Conservation (phyloP, 2,113 vertebrate genomes). For the Bufo gargarizans region DNA sequence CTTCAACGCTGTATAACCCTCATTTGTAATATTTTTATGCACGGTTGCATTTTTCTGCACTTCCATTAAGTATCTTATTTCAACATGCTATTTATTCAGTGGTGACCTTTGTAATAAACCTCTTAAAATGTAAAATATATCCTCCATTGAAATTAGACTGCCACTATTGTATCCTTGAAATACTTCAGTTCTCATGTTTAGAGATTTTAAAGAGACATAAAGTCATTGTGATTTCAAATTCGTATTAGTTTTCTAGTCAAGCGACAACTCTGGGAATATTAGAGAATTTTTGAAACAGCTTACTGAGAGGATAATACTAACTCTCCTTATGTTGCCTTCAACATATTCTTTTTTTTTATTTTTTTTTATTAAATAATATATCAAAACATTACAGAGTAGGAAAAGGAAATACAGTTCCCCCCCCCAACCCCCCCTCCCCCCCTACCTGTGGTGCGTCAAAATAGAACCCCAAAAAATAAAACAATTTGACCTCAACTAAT, state of each 20-base stretch:
- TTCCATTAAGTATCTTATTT: constrained; percentile 66
- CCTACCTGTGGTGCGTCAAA: too few relatives aligned
- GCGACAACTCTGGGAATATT: constrained; percentile 32
- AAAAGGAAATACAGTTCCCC: too few relatives aligned
- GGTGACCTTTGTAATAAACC: constrained; percentile 68
- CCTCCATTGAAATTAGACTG: constrained; percentile 63
- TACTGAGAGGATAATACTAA: constrained; percentile 26
- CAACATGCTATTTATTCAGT: constrained; percentile 66
- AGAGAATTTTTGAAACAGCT: constrained; percentile 35
- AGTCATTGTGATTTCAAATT: constrained; percentile 42
- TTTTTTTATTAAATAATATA: too few relatives aligned
- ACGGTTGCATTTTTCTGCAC: constrained; percentile 47
- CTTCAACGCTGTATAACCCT: constrained; percentile 38
- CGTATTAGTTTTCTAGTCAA: constrained; percentile 51
- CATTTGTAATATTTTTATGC: constrained; percentile 58
- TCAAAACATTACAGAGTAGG: too few relatives aligned
- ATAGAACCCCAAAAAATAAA: too few relatives aligned
- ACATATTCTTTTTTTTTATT: too few relatives aligned
- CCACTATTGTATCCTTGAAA: constrained; percentile 61
- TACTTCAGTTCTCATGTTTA: constrained; percentile 62
- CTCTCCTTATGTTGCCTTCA: neutral
- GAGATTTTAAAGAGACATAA: constrained; percentile 61
- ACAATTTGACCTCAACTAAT: too few relatives aligned
- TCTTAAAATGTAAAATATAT: constrained; percentile 62
- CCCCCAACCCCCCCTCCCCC: too few relatives aligned